Percentiles rank a stretch among this genome's conserved stretches.
phyloP scores from a whole-genome alignment of 1,140 invertebrate genomes.

The Drosophila erecta region DNA sequence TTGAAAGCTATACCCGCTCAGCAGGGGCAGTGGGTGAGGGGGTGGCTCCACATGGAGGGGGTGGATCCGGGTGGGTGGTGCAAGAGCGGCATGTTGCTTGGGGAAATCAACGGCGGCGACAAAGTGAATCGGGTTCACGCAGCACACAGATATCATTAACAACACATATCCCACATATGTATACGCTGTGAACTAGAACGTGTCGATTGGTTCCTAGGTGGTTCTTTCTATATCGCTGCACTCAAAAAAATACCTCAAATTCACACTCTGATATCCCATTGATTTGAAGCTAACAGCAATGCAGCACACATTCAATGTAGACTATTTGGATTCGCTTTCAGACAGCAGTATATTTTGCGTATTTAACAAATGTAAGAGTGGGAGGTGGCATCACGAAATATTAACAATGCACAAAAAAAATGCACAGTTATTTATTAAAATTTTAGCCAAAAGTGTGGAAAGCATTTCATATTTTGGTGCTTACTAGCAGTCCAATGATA shows the following conservation, averaged over 20 bases:
- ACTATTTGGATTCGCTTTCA: no score
- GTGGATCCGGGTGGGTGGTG: not conserved
- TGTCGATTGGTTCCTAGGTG: conserved; percentile 27
- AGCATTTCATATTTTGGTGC: no score
- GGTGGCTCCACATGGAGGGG: not conserved
- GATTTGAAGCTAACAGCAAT: no score
- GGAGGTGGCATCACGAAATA: no score
- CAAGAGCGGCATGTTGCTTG: conserved; percentile 47
- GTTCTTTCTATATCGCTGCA: conserved; percentile 5
- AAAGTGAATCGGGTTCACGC: conserved; percentile 52
- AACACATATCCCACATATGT: not conserved
- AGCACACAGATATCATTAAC: conserved; percentile 24
- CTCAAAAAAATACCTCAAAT: conserved; percentile 4
- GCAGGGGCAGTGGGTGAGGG: not conserved
- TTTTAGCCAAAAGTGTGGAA: not conserved
- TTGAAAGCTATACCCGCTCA: conserved; percentile 31
- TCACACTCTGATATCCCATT: no score
- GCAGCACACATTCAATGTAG: no score
- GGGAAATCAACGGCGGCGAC: conserved; percentile 65
- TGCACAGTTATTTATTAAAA: no score
- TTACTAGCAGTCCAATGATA: no score
- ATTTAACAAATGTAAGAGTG: no score
- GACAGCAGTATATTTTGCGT: no score
- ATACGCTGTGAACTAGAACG: conserved; percentile 36
- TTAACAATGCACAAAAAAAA: no score